phyloP scores from a whole-genome alignment of 2,888 invertebrate genomes.

The Hetaerina titia region DNA sequence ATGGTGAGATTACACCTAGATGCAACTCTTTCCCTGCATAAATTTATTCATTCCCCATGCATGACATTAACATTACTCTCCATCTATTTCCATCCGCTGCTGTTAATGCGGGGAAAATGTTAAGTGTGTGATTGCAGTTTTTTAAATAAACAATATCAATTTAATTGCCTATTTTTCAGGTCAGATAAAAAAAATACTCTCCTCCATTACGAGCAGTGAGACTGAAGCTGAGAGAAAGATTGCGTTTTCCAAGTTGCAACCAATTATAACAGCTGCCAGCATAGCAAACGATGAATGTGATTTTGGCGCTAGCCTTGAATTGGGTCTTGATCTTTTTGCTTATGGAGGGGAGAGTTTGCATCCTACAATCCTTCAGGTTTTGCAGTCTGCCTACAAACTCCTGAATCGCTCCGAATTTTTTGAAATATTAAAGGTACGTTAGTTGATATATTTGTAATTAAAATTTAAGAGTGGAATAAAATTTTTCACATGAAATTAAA shows the following conservation, averaged over 20 bases:
- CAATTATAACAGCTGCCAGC: constrained; percentile 89
- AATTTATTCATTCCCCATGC: no score
- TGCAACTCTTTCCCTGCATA: no score
- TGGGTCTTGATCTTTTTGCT: constrained; percentile 91
- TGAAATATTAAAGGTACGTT: constrained; percentile 83
- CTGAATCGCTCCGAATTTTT: constrained; percentile 86
- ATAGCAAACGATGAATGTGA: constrained; percentile 97
- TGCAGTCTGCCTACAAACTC: constrained; percentile 88
- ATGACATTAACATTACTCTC: no score
- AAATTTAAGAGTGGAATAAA: not conserved
- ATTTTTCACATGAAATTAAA: not conserved
- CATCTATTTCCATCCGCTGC: no score
- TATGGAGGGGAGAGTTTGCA: constrained; percentile 86
- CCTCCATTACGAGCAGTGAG: constrained; percentile 82
- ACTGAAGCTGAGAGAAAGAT: constrained; percentile 81
- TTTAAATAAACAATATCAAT: not conserved
- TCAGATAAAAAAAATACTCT: constrained; percentile 84
- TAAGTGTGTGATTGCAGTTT: no score
- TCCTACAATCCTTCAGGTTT: constrained; percentile 81
- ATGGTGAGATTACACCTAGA: no score
- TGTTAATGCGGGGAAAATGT: no score
- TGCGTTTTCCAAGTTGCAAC: constrained; percentile 86
- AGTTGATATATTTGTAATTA: constrained; percentile 11
- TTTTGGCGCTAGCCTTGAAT: constrained; percentile 94
- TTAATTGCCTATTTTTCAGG: constrained; percentile 77